Base-by-base conservation (phyloP, 2,113 vertebrate genomes). In the Corythornis madagascariensis region DNA sequence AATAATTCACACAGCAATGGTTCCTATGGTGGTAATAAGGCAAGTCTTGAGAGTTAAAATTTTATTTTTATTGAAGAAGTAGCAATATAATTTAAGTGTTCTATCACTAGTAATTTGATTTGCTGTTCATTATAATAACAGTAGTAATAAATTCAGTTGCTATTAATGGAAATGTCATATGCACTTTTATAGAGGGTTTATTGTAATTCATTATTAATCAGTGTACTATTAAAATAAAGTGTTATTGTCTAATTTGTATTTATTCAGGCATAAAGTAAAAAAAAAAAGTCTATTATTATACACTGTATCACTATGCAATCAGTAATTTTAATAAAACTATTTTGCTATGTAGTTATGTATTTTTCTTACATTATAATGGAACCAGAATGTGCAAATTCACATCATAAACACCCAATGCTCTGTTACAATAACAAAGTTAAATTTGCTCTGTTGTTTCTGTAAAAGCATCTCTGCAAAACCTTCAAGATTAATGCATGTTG, bases 91-190 rank as follows among this genome's bases (percentile, higher is more conserved):
- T 95, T 86, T 82, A 92, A 83, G 69, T 81, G 45, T 87, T 84
- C 75, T 82, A 82, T 93, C 91, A 95, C 63, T 48, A 84, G 52
- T 92, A 90, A 93, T 96, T 94, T 89, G 66, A 92, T 90, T 74
- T 95, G 26, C 25, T 83, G 38, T 89, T 94, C 86, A 76, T 97
- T 95, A 74, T 90, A 88, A 95, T 92, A 92, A 92, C 65, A 78
- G 93, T 88, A 95, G 94, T 92, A 94, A 94, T 94, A 96, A 91
- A 92, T 92, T 95, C 61, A 94, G 86, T 93, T 95, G 50, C 93
- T 93, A 88, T 96, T 95, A 96, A 95, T 84, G 91, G 67, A 86
- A 83, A 85, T 87, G 89, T 82, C 92, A 90, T 88, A 88, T 90
- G 61, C 35, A 82, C 38, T 91, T 94, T 91, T 86, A 89, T 45